These are phyloP conservation scores for Centropristis striata DNA, from an alignment of 2,113 vertebrate genomes.

Conservation along the genomic window DNA sequence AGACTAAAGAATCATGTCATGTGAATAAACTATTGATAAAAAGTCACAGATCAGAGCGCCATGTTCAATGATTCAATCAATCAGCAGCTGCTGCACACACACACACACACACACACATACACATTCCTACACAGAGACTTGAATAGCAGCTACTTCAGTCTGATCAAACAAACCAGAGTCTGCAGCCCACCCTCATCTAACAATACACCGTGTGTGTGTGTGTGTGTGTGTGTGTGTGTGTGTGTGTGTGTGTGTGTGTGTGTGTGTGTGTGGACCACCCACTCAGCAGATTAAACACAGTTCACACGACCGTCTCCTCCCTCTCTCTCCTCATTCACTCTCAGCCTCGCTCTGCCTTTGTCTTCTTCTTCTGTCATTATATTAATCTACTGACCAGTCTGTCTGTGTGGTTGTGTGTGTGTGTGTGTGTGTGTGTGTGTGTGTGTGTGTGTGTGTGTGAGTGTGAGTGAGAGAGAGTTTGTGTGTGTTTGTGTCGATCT, in stretches of 20 bases:
- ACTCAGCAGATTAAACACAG: slow-evolving; percentile 59
- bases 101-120: slow-evolving; percentile 23
- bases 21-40: too few relatives aligned
- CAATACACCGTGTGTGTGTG: slow-evolving; percentile 12
- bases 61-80: too few relatives aligned
- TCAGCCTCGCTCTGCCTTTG: slow-evolving; percentile 37
- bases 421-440: slow-evolving; percentile 30
- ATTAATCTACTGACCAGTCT: slow-evolving; percentile 34
- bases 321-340: slow-evolving; percentile 30
- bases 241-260: slow-evolving; percentile 44
- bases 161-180: slow-evolving; percentile 32
- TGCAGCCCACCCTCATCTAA: slow-evolving; percentile 45
- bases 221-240: slow-evolving; percentile 25
- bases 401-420: slow-evolving; percentile 28
- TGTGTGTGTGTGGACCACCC: slow-evolving; percentile 58
- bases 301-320: slow-evolving; percentile 33
- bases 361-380: slow-evolving; percentile 23
- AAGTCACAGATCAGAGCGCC: too few relatives aligned
- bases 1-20: too few relatives aligned
- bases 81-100: background rate
- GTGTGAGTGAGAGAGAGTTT: too few relatives aligned
- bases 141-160: slow-evolving; percentile 44
- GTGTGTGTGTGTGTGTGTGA: slow-evolving; percentile 2
- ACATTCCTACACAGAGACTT: slow-evolving; percentile 25
- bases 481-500: slow-evolving; percentile 31